These are phyloP conservation scores for Macrosiphum euphorbiae DNA, from an alignment of 2,888 invertebrate species.

Conservation along the genomic window DNA sequence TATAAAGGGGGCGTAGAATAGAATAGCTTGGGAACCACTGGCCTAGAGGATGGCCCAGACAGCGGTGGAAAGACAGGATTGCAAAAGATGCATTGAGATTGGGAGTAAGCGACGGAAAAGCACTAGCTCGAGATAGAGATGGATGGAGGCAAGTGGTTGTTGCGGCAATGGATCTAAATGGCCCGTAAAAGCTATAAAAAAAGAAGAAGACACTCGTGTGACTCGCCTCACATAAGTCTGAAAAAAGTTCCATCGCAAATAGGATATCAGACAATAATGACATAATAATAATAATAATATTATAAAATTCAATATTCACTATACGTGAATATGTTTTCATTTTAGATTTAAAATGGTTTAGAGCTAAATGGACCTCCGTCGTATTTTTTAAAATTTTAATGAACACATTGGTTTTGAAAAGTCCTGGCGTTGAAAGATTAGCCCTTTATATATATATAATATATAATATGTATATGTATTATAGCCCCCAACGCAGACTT, in stretches of 20 bases:
- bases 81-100: no score
- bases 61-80: no score
- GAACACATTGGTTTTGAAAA: constrained; percentile 43
- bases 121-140: no score
- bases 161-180: no score
- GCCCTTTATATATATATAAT: background rate
- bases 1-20: no score
- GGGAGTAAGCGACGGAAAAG: no score
- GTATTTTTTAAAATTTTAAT: constrained; percentile 24
- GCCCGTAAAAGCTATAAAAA: no score
- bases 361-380: background rate
- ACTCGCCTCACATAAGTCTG: background rate
- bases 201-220: no score
- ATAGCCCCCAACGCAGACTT: background rate
- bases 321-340: background rate
- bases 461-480: background rate
- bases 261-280: background rate
- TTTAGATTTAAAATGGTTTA: constrained; percentile 39
- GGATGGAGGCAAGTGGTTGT: no score
- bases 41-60: no score
- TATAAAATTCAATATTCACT: background rate
- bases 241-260: background rate
- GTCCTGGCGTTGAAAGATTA: constrained; percentile 45
- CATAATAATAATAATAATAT: background rate
- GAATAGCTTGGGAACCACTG: no score